Conservation (phyloP, 1,140 invertebrate species). For the Tetramorium simillimum region DNA sequence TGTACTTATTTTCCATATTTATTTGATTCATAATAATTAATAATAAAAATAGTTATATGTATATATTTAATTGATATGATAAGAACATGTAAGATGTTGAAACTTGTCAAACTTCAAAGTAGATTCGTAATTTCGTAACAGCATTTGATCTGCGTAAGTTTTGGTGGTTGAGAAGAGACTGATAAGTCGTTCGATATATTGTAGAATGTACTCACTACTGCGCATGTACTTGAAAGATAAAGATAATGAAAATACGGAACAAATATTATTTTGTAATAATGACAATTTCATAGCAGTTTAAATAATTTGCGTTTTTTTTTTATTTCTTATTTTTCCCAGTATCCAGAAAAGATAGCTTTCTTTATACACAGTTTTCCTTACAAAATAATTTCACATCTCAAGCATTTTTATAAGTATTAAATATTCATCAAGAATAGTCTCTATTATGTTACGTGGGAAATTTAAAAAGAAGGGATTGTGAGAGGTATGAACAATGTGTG, state of each 20-base stretch:
- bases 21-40: not conserved
- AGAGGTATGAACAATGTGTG: not conserved
- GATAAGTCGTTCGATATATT: not conserved
- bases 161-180: not conserved
- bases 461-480: not conserved
- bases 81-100: not conserved
- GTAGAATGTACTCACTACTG: not conserved
- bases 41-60: not conserved
- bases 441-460: not conserved
- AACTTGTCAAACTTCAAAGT: not conserved
- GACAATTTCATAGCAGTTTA: not conserved
- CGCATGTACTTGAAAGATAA: slow-evolving; percentile 7
- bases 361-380: not conserved
- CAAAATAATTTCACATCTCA: not conserved
- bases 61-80: not conserved
- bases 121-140: not conserved
- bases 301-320: not conserved
- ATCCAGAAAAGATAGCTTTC: not conserved
- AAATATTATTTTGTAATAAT: not conserved
- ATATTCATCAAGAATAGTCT: not conserved
- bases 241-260: not conserved
- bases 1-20: not conserved
- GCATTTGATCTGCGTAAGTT: not conserved
- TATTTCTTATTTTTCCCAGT: not conserved
- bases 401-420: not conserved